These are phyloP conservation scores for Drosophila simulans DNA, from an alignment of 1,140 invertebrate genomes.

Conservation along the genomic window DNA sequence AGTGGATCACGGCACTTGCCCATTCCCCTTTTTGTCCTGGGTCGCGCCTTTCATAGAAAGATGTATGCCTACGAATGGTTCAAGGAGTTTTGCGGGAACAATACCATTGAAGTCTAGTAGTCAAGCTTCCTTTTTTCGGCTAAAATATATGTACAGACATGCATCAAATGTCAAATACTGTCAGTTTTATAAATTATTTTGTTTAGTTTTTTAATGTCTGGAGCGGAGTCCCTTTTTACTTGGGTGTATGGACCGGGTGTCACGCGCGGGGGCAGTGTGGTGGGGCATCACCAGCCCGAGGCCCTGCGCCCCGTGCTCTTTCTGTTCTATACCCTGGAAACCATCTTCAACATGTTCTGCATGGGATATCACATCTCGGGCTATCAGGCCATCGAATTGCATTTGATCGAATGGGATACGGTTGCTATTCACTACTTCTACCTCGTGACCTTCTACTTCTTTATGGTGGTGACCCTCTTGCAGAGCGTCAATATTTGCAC, in stretches of 20 bases:
- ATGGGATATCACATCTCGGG: slow-evolving; percentile 36
- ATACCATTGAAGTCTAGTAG: neutral
- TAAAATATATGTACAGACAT: too few relatives aligned
- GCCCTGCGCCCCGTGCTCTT: slow-evolving; percentile 37
- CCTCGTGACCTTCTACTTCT: slow-evolving; percentile 23
- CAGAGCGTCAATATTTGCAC: slow-evolving; percentile 49
- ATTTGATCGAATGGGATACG: neutral
- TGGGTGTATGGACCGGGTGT: neutral
- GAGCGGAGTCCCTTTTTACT: neutral
- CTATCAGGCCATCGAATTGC: slow-evolving; percentile 7
- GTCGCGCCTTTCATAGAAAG: neutral
- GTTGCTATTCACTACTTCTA: slow-evolving; percentile 20
- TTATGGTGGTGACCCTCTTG: slow-evolving; percentile 42
- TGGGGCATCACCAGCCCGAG: neutral
- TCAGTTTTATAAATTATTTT: neutral
- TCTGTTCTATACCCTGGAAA: slow-evolving; percentile 38
- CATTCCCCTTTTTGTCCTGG: neutral
- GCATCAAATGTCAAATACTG: neutral
- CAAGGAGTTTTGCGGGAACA: neutral
- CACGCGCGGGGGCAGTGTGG: neutral
- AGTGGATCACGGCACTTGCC: neutral
- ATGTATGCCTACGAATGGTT: neutral
- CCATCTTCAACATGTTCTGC: slow-evolving; percentile 37
- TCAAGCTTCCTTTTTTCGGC: too few relatives aligned
- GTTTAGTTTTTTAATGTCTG: neutral